Evolutionary conservation across 2,888 invertebrate genomes (phyloP), one percentile per base, ranked within the genome.

Genomic region (Lepidochrysops patricia): DNA sequence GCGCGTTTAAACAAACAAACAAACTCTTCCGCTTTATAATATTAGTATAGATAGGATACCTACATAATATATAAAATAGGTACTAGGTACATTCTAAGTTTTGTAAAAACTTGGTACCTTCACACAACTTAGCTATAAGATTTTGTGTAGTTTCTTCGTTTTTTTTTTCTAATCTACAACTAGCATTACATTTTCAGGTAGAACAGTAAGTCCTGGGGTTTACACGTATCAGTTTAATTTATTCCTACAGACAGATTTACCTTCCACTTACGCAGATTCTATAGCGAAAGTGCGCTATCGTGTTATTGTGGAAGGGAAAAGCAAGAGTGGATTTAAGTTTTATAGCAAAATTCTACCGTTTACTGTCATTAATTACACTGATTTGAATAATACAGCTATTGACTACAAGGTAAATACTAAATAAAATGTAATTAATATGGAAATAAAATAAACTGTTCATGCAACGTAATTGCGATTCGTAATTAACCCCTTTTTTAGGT

Each of bases 221-320:
- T 73, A 80, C 58, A 77, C 72, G 25, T 78, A 76, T 64, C 80
- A 81, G 15, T 86, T 89, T 64, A 77, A 86, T 65, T 86, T 88
- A 62, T 71, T 72, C 4, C 62, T 89, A 49, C 84, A 86, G 1
- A 67, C 68, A 19, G 79, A 86, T 66, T 68, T 86, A 59, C 87
- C 87, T 0, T 80, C 87, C 9, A 74, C 76, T 29, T 86, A 83
- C 65, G 73, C 77, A 67, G 82, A 80, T 67, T 78, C 81, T 0
- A 69, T 84, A 34, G 86, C 80, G 1, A 80, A 75, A 70, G 77
- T 84, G 0, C 63, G 66, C 26, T 89, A 88, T 66, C 68, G 62
- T 32, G 71, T 86, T n/a, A 77, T 76, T 70, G 70, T 88, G 12
- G 74, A 73, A 63, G 77, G 79, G 61, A 82, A 78, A 67, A 76